Conservation (phyloP, 2,888 invertebrate genomes). For the Prenolepis imparis region DNA sequence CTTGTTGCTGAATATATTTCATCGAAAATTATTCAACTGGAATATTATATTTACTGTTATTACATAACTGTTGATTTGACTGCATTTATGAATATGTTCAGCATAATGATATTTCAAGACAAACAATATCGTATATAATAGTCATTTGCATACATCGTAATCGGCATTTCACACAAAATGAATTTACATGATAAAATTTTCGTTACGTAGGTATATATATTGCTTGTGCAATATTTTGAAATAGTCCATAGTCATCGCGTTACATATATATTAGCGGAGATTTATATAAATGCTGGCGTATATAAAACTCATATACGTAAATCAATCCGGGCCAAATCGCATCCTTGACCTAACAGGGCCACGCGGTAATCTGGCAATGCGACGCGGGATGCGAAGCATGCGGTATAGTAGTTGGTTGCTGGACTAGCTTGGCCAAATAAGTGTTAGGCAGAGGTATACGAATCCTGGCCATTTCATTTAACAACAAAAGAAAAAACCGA, state of each 20-base stretch:
- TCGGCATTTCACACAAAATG: slow-evolving; percentile 24
- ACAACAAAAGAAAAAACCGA: slow-evolving; percentile 64
- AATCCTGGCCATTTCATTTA: slow-evolving; percentile 65
- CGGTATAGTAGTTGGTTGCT: slow-evolving; percentile 71
- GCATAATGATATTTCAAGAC: slow-evolving; percentile 36
- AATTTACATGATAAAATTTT: slow-evolving; percentile 29
- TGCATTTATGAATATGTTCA: slow-evolving; percentile 14
- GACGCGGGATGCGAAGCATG: slow-evolving; percentile 61
- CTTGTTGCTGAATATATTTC: background rate
- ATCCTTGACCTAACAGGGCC: slow-evolving; percentile 79
- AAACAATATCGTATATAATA: background rate
- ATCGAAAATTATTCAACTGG: background rate
- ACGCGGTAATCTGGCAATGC: slow-evolving; percentile 67
- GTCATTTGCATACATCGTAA: slow-evolving; percentile 23
- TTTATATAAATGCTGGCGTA: slow-evolving; percentile 32
- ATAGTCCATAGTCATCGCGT: background rate
- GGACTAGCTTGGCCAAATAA: slow-evolving; percentile 67
- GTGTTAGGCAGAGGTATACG: slow-evolving; percentile 43
- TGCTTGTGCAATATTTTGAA: background rate
- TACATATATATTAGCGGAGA: slow-evolving; percentile 3
- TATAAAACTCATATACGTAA: slow-evolving; percentile 56
- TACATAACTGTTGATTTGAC: background rate
- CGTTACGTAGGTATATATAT: background rate
- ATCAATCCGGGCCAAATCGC: slow-evolving; percentile 76
- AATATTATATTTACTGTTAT: background rate